phyloP scores from a whole-genome alignment of 1,140 invertebrate species.

The Elysia chlorotica region DNA sequence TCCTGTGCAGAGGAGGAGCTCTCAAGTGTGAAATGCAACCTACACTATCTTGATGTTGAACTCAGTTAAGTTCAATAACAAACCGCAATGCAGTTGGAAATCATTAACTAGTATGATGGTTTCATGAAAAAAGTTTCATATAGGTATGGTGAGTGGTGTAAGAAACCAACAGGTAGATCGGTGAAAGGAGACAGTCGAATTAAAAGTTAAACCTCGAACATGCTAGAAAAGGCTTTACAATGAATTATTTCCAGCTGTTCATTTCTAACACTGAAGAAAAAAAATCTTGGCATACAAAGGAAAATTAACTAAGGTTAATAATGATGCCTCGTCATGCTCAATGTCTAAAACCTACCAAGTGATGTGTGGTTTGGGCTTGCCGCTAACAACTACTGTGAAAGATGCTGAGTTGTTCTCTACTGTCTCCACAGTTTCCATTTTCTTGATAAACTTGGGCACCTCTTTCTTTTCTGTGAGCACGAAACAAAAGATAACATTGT shows the following conservation, averaged over 20 bases:
- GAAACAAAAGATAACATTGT: too few species aligned
- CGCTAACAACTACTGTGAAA: constrained; percentile 61
- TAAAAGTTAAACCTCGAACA: neutral
- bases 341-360: constrained; percentile 57
- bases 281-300: neutral
- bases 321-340: neutral
- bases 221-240: neutral
- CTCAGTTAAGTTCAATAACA: too few species aligned
- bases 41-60: too few species aligned
- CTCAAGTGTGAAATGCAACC: too few species aligned
- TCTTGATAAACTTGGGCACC: constrained; percentile 55
- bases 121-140: too few species aligned
- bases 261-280: neutral
- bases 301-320: neutral
- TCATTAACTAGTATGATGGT: too few species aligned
- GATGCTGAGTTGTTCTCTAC: constrained; percentile 49
- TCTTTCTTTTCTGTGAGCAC: constrained; percentile 59
- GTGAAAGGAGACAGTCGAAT: too few species aligned
- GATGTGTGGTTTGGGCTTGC: constrained; percentile 58
- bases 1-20: too few species aligned
- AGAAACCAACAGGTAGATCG: too few species aligned
- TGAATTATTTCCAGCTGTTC: neutral
- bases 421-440: constrained; percentile 52
- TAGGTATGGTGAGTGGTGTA: too few species aligned
- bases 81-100: too few species aligned